Base-by-base conservation (phyloP, 2,113 vertebrate species). In the Aleadryas rufinucha region DNA sequence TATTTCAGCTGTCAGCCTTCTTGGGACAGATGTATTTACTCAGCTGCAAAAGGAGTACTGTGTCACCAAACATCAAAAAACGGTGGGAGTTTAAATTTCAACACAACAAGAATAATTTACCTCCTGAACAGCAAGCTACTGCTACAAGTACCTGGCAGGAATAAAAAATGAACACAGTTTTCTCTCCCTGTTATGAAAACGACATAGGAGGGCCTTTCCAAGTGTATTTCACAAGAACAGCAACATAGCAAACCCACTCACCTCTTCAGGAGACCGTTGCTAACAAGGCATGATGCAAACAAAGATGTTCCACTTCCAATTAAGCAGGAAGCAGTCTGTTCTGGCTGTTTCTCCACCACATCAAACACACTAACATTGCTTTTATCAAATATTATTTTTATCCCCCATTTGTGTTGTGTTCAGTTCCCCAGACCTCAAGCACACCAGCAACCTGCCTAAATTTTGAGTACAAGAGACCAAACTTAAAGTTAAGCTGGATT, bases 1-100 rank as follows among this genome's bases (percentile, higher is more conserved):
- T 93, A 21, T 71, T 94, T 92, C 95, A 92, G 90, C 79, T 81
- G 76, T 74, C 82, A 70, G 68, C 82, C 72, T 95, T 81, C 60
- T 92, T 64, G 14, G 64, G 72, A 89, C 59, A 88, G 66, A 96
- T 69, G 59, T 94, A 96, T 97, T 97, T 94, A 94, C 82, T 85
- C 96, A 96, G 95, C 95, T 96, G 95, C 93, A 92, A 80, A 87
- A 85, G 23, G 42, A 72, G 47, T 35, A 72, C 50, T 42, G 41
- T 79, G 81, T 72, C 89, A 79, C 74, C 4, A 1, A 93, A 90
- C 57, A 75, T 85, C 63, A 94, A 78, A 94, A 97, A 94, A 78
- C 54, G 16, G 79, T 60, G 68, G 53, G 89, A 92, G 79, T 85
- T 90, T 83, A 81, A 59, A 77, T 92, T 94, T 89, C 93, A 92